Conservation (phyloP, 2,888 invertebrate species). For the Bombyx huttoni region DNA sequence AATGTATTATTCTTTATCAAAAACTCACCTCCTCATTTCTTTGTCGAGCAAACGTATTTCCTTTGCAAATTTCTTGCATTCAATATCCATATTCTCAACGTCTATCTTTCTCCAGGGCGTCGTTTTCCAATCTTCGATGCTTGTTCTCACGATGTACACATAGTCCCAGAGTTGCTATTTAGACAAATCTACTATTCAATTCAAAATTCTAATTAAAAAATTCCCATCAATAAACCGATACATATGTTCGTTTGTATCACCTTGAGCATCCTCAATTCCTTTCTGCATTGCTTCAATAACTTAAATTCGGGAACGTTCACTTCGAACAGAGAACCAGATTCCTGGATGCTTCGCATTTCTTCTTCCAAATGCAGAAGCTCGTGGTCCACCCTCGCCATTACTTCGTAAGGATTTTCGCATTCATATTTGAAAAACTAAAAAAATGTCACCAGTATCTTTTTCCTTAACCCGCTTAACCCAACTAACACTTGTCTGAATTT, state of each 20-base stretch:
- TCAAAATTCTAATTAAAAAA: neutral
- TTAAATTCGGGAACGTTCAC: constrained; percentile 96
- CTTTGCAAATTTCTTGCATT: constrained; percentile 97
- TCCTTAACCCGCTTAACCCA: too few species aligned
- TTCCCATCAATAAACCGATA: neutral
- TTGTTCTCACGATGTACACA: constrained; percentile 88
- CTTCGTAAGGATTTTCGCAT: constrained; percentile 80
- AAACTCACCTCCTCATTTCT: constrained; percentile 84
- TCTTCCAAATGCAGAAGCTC: constrained; percentile 86
- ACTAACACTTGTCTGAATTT: too few species aligned
- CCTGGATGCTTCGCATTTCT: constrained; percentile 88
- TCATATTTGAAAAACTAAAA: constrained; percentile 79
- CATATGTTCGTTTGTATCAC: constrained; percentile 37
- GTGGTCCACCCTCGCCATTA: constrained; percentile 82
- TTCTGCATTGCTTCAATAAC: constrained; percentile 90
- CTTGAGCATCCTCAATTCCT: constrained; percentile 90
- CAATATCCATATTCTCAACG: constrained; percentile 98
- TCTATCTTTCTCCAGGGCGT: constrained; percentile 98
- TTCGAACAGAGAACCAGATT: constrained; percentile 94
- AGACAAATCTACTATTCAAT: neutral
- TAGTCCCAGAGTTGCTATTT: constrained; percentile 96
- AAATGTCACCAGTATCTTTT: neutral
- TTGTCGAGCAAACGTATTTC: constrained; percentile 93
- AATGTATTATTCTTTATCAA: constrained; percentile 61
- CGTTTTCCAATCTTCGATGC: constrained; percentile 97